Base-by-base conservation (phyloP, 2,888 invertebrate genomes). In the Vanessa cardui region DNA sequence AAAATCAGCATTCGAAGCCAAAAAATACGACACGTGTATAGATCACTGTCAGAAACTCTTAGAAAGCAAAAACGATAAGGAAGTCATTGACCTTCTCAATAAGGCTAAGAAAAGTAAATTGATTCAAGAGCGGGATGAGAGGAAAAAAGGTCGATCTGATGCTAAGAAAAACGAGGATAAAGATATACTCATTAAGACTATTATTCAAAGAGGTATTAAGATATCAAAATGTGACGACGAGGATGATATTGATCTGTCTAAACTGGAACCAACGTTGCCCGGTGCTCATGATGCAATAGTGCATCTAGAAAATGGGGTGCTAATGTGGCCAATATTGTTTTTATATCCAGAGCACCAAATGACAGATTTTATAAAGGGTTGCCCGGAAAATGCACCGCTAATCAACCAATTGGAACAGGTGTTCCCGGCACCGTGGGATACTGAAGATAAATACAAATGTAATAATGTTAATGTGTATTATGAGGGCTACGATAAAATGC, bases 271-370 rank as follows among this genome's bases (percentile, higher is more conserved):
- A 0, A 93, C 93, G 77, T 90, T 96, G 74, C 94, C 96, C 0
- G 95, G 96, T 46, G 92, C 95, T 6, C 94, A 94, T 54, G 94
- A 95, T 64, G 88, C 93, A 68, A 93, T 94, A 62, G 97, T 97
- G 0, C 93, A 94, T 77, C 78, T 96, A 15, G 94, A 94, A 72
- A 89, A 94, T 78, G 86, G 94, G 0, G 77, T 89, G 16, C 86
- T 99, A 15, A 88, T 95, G 62, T 99, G 98, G 98, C 99, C 99
- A 0, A 96, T 98, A 0, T 91, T 97, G 20, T 95, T 99, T 74
- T 89, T 97, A 15, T 99, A 98, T 86, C 99, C 99, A 0, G 98
- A 99, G 87, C 96, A 96, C 80, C 93, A 95, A 68, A 95, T 96
- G 78, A 96, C 97, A 60, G 99, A 99, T 86, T 97, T 98, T 77